Conservation (phyloP, 2,797 vertebrate species). For the Meda fulgida region DNA sequence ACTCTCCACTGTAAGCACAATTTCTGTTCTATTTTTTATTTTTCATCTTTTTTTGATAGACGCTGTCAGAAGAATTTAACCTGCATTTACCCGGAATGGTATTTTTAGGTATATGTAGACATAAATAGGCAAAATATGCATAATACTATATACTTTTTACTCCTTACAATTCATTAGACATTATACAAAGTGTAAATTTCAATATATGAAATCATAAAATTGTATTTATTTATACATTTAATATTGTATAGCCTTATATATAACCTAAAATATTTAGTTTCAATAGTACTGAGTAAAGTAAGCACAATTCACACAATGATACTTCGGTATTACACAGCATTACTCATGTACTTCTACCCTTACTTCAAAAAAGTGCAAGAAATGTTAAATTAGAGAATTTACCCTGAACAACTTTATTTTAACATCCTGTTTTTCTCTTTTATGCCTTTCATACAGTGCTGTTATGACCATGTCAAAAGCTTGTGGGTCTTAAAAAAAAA, state of each 20-base stretch:
- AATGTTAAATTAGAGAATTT: not conserved
- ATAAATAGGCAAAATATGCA: not conserved
- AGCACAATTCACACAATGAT: not conserved
- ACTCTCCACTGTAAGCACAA: not conserved
- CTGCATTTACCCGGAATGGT: not conserved
- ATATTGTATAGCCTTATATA: not conserved
- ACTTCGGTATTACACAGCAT: not conserved
- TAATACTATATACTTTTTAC: not conserved
- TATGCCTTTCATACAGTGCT: not conserved
- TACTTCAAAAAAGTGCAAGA: conserved; percentile 3
- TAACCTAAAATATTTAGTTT: not conserved
- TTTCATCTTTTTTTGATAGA: no score
- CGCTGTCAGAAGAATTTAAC: not conserved
- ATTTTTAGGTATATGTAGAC: not conserved
- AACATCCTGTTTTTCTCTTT: not conserved
- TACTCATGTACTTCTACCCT: not conserved
- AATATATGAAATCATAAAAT: not conserved
- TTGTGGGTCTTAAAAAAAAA: conserved; percentile 13
- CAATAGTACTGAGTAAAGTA: not conserved
- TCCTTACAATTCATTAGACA: not conserved
- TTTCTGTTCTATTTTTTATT: not conserved
- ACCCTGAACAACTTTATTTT: not conserved
- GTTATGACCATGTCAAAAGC: conserved; percentile 10
- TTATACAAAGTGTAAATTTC: not conserved
- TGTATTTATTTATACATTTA: not conserved